Conservation (phyloP, 2,113 vertebrate species). For the Mastomys natalensis region DNA sequence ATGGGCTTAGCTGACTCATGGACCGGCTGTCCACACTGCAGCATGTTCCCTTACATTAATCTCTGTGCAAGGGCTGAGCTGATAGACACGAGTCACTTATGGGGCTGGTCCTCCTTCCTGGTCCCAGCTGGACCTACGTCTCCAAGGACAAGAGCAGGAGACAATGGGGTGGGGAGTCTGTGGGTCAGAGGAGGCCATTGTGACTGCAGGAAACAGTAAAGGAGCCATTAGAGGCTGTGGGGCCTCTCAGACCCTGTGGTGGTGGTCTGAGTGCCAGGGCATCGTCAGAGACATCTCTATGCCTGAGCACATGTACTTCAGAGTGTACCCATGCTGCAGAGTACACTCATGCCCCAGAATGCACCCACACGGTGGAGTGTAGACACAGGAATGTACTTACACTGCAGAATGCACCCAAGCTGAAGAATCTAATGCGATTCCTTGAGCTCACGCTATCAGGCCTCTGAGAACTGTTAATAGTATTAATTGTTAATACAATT, state of each 20-base stretch:
- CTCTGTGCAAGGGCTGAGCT: background rate
- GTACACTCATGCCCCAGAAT: background rate
- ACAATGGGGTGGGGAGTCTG: background rate
- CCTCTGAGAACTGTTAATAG: background rate
- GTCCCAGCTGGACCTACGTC: background rate
- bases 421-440: background rate
- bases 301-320: background rate
- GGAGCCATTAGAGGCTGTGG: background rate
- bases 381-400: background rate
- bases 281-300: background rate
- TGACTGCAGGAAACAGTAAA: background rate
- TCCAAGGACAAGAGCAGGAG: background rate
- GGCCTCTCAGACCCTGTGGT: background rate
- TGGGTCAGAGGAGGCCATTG: background rate
- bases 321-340: background rate
- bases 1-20: background rate
- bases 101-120: background rate
- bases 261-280: background rate
- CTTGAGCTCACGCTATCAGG: background rate
- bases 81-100: too few species aligned
- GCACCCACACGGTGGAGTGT: background rate
- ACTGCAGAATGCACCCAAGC: background rate
- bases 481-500: background rate
- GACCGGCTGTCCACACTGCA: background rate
- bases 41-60: background rate